Conservation (phyloP, 2,888 invertebrate species). For the Blera fallax region DNA sequence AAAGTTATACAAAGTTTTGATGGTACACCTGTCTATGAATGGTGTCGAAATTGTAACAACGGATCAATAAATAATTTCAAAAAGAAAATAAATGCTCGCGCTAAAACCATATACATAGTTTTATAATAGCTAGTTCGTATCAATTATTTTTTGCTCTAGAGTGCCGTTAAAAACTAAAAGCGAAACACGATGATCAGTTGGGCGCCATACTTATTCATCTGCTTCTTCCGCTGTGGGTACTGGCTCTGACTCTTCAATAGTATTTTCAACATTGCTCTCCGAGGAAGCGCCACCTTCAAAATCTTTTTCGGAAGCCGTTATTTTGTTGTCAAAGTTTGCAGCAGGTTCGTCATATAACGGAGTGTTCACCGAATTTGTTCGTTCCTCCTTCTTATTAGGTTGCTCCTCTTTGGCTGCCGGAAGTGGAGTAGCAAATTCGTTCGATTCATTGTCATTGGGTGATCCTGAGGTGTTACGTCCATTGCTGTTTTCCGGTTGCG, state of each 20-base stretch:
- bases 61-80: slow-evolving; percentile 46
- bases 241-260: slow-evolving; percentile 29
- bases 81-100: slow-evolving; percentile 56
- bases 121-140: slow-evolving; percentile 20
- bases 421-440: slow-evolving; percentile 21
- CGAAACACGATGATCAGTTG: not conserved
- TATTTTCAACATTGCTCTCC: slow-evolving; percentile 35
- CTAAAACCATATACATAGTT: slow-evolving; percentile 19
- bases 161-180: not conserved
- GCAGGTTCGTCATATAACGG: slow-evolving; percentile 63
- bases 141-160: not conserved
- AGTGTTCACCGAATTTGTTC: slow-evolving; percentile 55
- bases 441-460: not conserved
- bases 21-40: not conserved
- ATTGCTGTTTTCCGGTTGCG: slow-evolving; percentile 27
- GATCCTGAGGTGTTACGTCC: not conserved
- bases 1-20: not conserved
- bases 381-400: slow-evolving; percentile 45
- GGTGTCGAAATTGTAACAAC: not conserved
- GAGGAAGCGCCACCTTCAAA: not conserved
- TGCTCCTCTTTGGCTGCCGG: slow-evolving; percentile 20
- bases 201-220: slow-evolving; percentile 12
- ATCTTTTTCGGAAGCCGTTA: slow-evolving; percentile 2
- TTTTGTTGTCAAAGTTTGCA: slow-evolving; percentile 40
- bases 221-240: slow-evolving; percentile 6